Conservation (phyloP, 2,113 vertebrate species). For the Murina feae region DNA sequence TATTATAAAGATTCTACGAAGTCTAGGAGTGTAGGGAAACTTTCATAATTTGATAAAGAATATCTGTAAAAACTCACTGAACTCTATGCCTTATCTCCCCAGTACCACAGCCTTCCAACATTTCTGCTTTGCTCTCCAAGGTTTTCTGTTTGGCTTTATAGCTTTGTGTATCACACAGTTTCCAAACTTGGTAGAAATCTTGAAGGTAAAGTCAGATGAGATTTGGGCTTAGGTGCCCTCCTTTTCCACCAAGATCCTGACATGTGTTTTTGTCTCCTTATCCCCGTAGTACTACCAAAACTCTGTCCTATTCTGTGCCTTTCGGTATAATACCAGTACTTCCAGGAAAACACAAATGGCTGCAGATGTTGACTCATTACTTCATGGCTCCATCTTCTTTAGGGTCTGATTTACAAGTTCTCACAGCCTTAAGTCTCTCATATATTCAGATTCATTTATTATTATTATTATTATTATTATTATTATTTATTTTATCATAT, state of each 20-base stretch:
- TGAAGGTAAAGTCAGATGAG: background rate
- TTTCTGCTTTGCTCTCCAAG: background rate
- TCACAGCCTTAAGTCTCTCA: background rate
- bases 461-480: background rate
- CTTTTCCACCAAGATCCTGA: background rate
- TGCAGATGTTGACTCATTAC: background rate
- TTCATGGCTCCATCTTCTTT: background rate
- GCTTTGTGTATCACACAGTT: background rate
- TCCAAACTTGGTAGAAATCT: background rate
- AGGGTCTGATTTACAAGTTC: background rate
- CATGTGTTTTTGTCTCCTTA: background rate
- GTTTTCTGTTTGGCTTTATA: background rate
- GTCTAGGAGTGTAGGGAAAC: background rate
- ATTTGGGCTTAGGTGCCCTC: background rate
- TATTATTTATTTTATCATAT: background rate
- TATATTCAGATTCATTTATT: background rate
- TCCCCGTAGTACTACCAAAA: background rate
- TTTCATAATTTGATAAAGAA: background rate
- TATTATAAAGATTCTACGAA: background rate
- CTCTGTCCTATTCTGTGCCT: background rate
- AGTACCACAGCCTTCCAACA: background rate
- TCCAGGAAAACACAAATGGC: fast-evolving
- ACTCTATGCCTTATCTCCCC: background rate
- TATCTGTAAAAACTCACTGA: background rate
- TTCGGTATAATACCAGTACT: background rate